phyloP scores from a whole-genome alignment of 2,888 invertebrate species.

The Protophormia terraenovae region DNA sequence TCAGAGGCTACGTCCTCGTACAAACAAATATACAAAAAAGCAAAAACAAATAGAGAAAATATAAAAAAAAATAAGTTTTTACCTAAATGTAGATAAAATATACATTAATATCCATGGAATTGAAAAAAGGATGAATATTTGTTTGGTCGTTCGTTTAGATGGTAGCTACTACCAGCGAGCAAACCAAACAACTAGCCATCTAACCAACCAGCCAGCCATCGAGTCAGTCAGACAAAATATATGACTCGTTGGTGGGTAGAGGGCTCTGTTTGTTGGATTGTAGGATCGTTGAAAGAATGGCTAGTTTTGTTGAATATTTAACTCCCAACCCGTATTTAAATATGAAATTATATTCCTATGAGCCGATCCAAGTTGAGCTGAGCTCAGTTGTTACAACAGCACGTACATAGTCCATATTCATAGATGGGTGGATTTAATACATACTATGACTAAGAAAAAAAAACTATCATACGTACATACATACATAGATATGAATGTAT shows the following conservation, averaged over 20 bases:
- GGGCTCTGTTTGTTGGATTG: neutral
- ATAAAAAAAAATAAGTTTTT: neutral
- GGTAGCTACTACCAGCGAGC: neutral
- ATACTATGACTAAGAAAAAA: neutral
- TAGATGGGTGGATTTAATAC: conserved; percentile 4
- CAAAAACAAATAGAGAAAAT: neutral
- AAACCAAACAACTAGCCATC: too few relatives aligned
- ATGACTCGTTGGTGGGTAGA: conserved; percentile 7
- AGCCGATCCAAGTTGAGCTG: conserved; percentile 8
- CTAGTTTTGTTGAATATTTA: conserved; percentile 31
- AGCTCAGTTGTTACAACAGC: conserved; percentile 38
- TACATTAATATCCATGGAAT: conserved; percentile 42
- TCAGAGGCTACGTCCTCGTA: neutral
- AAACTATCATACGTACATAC: neutral
- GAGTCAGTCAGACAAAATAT: neutral
- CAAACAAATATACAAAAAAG: neutral
- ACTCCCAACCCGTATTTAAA: conserved; percentile 44
- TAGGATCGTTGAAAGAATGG: conserved; percentile 13
- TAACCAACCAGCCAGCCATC: neutral
- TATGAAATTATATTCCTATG: conserved; percentile 45
- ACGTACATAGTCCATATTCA: neutral
- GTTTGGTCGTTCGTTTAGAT: conserved; percentile 19
- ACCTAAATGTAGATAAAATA: conserved; percentile 39
- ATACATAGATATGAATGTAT: neutral
- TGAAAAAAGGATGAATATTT: conserved; percentile 35